These are phyloP conservation scores for Tachina grossa DNA, from an alignment of 2,888 invertebrate species.

Conservation along the genomic window DNA sequence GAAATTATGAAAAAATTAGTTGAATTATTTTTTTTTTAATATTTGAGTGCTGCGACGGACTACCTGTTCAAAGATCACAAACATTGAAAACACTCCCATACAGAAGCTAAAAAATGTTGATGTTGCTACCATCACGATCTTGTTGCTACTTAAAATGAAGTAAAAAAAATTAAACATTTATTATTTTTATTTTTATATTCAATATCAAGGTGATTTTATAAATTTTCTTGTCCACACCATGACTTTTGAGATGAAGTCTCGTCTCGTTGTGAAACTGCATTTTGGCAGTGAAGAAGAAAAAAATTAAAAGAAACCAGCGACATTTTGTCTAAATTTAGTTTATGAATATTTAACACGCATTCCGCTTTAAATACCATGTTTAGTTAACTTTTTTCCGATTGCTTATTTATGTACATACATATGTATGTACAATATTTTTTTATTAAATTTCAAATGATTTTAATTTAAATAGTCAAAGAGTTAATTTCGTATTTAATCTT, in stretches of 20 bases:
- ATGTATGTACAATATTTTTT: slow-evolving; percentile 7
- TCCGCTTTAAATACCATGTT: slow-evolving; percentile 37
- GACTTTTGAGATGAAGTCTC: slow-evolving; percentile 18
- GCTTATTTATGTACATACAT: slow-evolving; percentile 11
- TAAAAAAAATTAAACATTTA: slow-evolving; percentile 26
- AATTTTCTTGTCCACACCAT: slow-evolving; percentile 60
- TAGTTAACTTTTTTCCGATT: neutral
- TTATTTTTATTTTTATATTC: slow-evolving; percentile 46
- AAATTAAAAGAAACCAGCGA: slow-evolving; percentile 13
- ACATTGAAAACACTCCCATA: slow-evolving; percentile 33
- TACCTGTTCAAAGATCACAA: slow-evolving; percentile 37
- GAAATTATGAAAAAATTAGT: slow-evolving; percentile 63
- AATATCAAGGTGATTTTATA: slow-evolving; percentile 61
- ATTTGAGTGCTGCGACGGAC: slow-evolving; percentile 8
- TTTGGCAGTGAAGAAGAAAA: neutral
- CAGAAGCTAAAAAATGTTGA: slow-evolving; percentile 49
- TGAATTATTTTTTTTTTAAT: slow-evolving; percentile 55
- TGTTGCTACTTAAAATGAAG: slow-evolving; percentile 36
- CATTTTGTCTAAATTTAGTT: slow-evolving; percentile 60
- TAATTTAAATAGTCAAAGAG: slow-evolving; percentile 55
- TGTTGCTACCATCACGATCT: slow-evolving; percentile 61
- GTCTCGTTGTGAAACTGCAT: slow-evolving; percentile 14
- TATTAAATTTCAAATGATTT: slow-evolving; percentile 50
- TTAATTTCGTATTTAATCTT: slow-evolving; percentile 60
- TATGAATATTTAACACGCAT: slow-evolving; percentile 61